These are phyloP conservation scores for Spinus pinus DNA, from an alignment of 2,797 vertebrate genomes.

Conservation along the genomic window DNA sequence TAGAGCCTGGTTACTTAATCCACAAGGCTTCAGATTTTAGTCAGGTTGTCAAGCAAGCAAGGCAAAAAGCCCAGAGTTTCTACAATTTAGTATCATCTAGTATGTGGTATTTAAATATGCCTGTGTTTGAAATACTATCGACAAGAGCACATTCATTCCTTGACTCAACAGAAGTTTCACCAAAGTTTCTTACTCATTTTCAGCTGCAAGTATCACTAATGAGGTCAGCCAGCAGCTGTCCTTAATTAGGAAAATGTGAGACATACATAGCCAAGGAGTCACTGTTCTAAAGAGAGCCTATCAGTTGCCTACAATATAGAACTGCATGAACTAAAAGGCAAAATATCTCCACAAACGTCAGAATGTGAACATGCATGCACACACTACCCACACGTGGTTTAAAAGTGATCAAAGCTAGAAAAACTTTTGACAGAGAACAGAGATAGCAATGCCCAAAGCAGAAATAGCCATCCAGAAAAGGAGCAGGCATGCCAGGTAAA, in stretches of 20 bases:
- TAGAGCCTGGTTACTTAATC: not conserved
- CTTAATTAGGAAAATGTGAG: not conserved
- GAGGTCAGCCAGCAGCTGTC: not conserved
- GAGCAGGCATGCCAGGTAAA: not conserved
- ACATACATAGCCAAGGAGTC: not conserved
- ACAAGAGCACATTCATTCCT: not conserved
- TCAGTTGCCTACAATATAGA: not conserved
- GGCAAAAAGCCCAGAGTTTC: not conserved
- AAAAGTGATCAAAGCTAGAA: not conserved
- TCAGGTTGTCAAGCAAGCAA: not conserved
- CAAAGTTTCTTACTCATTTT: not conserved
- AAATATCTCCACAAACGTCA: not conserved
- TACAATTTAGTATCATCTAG: not conserved
- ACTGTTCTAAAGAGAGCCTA: not conserved
- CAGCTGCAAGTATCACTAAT: not conserved
- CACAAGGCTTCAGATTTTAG: not conserved
- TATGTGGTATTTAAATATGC: not conserved
- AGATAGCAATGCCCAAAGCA: not conserved
- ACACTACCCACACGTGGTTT: rapidly evolving
- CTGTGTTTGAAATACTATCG: not conserved
- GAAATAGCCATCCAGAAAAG: not conserved
- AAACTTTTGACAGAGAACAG: not conserved
- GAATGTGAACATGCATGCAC: not conserved
- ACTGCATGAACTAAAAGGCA: not conserved
- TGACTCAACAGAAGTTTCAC: not conserved